Evolutionary conservation across 2,888 invertebrate genomes (phyloP).

Genomic region (Cephus nigrinus): DNA sequence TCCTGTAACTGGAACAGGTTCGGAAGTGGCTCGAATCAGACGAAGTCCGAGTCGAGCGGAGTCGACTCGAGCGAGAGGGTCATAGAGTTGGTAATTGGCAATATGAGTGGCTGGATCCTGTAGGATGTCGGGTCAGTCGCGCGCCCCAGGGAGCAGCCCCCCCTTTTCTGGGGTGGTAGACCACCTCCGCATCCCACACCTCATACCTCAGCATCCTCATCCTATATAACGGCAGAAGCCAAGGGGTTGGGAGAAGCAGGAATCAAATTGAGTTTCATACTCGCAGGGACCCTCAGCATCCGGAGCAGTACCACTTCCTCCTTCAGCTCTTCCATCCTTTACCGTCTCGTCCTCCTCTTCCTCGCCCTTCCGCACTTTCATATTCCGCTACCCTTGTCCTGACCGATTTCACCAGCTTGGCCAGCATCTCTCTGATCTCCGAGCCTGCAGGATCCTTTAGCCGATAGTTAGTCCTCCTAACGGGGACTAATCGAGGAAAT

Average conservation of each 20-base stretch:
- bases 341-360: conserved; percentile 11
- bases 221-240: conserved; percentile 24
- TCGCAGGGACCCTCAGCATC: conserved; percentile 49
- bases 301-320: background rate
- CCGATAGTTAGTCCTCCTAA: background rate
- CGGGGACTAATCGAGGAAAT: background rate
- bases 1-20: conserved; percentile 37
- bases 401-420: conserved; percentile 35
- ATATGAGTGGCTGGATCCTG: conserved; percentile 64
- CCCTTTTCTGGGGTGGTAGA: conserved; percentile 52
- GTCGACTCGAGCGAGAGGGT: conserved; percentile 51
- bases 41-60: conserved; percentile 47
- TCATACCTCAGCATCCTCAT: conserved; percentile 20
- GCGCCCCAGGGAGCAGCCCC: conserved; percentile 59
- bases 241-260: conserved; percentile 48
- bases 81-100: conserved; percentile 66
- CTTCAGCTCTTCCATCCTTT: conserved; percentile 18
- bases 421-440: conserved; percentile 26
- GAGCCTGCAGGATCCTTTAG: background rate
- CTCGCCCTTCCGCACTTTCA: background rate
- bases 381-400: background rate
- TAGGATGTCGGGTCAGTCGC: conserved; percentile 64
- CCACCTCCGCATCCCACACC: conserved; percentile 30
- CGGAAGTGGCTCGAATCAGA: conserved; percentile 53
- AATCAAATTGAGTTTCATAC: conserved; percentile 66